Conservation (phyloP, 2,113 vertebrate genomes). For the Rattus rattus region DNA sequence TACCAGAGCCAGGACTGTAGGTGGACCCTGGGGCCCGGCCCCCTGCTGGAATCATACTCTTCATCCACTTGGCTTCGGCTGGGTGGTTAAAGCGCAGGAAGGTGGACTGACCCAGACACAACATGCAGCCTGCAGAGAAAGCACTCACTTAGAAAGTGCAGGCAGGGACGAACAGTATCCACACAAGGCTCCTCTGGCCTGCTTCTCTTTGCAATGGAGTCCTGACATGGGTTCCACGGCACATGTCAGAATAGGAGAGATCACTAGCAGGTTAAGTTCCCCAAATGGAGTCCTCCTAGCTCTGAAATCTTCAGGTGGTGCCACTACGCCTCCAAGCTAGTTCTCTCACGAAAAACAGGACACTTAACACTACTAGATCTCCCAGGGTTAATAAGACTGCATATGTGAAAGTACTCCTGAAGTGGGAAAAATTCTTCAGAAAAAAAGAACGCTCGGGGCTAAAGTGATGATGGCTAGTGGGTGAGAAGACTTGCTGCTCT, state of each 20-base stretch:
- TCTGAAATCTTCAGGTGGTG: background rate
- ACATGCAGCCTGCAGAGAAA: conserved; percentile 92
- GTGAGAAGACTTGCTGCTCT: background rate
- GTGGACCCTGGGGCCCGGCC: conserved; percentile 77
- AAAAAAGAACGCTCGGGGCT: background rate
- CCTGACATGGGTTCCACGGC: background rate
- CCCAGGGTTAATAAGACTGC: background rate
- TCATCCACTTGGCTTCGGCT: conserved; percentile 97
- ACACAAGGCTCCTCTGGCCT: background rate
- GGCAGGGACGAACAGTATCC: background rate
- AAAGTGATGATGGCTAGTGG: background rate
- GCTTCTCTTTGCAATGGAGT: background rate
- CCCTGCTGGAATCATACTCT: conserved; percentile 93
- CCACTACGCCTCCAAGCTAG: background rate
- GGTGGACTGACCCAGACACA: conserved; percentile 96
- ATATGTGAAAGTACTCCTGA: background rate
- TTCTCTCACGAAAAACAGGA: conserved; percentile 12
- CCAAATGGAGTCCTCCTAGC: background rate
- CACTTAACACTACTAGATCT: background rate
- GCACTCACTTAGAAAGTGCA: background rate
- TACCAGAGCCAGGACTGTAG: conserved; percentile 87
- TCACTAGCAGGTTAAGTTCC: background rate
- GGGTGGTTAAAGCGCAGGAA: conserved; percentile 98
- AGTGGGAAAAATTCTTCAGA: background rate
- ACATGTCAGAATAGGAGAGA: background rate